Conservation (phyloP, 2,113 vertebrate species). For the Lepus americanus region DNA sequence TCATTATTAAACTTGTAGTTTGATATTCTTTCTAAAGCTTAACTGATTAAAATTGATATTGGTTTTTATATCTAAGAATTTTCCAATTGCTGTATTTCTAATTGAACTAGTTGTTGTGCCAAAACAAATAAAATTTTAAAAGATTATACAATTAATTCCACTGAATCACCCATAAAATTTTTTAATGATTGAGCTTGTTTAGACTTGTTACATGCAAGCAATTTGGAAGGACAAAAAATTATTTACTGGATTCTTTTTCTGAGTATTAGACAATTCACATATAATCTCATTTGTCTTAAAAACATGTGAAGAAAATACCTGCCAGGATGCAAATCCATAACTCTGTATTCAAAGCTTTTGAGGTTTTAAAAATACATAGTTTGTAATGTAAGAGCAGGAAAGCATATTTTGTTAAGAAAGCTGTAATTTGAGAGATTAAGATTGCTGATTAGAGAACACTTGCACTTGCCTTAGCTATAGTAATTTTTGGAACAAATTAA, state of each 20-base stretch:
- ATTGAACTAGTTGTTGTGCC: neutral
- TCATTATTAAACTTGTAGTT: neutral
- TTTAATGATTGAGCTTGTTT: neutral
- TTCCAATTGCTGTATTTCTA: neutral
- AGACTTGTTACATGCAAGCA: neutral
- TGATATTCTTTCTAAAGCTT: neutral
- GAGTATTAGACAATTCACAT: neutral
- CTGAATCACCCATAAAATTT: neutral
- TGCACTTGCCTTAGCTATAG: too few relatives aligned
- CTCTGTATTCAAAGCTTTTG: neutral
- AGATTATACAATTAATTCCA: neutral
- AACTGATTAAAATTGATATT: neutral
- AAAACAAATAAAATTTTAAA: slow-evolving; percentile 3
- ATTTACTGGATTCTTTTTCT: neutral
- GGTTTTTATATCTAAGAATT: neutral
- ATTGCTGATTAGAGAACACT: too few relatives aligned
- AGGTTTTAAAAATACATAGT: neutral
- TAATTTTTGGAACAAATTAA: too few relatives aligned
- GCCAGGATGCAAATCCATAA: neutral
- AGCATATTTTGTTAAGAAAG: neutral
- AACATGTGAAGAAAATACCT: neutral
- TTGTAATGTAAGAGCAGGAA: neutral
- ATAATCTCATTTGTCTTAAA: neutral
- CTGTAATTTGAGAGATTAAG: too few relatives aligned
- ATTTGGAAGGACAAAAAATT: neutral